Evolutionary conservation across 2,113 vertebrate species (phyloP).

Genomic region (Mus musculus): GRCm39 chrX:132304501-132305000

Average conservation of each 20-base stretch:
- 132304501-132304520: constrained; percentile 9
- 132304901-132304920: constrained; percentile 27
- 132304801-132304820: background rate
- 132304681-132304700: background rate
- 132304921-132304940: background rate
- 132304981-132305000: constrained; percentile 16
- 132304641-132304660: background rate
- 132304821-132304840: no score
- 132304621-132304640: background rate
- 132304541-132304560: background rate
- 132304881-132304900: background rate
- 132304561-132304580: background rate
- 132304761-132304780: background rate
- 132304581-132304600: background rate
- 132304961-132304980: constrained; percentile 14
- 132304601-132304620: constrained; percentile 34
- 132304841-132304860: no score
- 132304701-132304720: background rate
- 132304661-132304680: constrained; percentile 15
- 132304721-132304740: constrained; percentile 1
- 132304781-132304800: background rate
- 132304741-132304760: constrained; percentile 26
- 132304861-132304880: no score
- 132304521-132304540: constrained; percentile 33
- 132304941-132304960: background rate